A percentile compares a stretch with the other conserved stretches of the same genome.
These are phyloP conservation scores for Heterodera schachtii DNA, from an alignment of 1,140 invertebrate species.

Conservation along the genomic window DNA sequence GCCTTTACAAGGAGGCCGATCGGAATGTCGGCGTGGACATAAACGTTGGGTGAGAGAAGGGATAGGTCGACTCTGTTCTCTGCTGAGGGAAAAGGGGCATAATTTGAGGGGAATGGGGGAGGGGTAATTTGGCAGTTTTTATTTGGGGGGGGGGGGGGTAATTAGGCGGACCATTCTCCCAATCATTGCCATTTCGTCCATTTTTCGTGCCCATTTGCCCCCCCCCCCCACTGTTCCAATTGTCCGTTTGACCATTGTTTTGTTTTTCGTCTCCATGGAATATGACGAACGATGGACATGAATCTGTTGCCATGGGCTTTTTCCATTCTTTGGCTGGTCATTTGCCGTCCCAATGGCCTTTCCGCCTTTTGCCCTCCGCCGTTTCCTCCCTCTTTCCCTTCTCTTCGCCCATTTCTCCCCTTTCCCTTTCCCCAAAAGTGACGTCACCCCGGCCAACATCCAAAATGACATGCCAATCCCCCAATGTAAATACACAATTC, in stretches of 20 bases:
- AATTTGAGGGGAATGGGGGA: not conserved
- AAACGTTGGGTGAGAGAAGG: conserved; percentile 56
- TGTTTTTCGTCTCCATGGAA: not conserved
- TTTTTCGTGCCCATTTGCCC: no score
- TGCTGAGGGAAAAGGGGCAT: not conserved
- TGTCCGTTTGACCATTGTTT: no score
- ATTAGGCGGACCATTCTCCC: no score
- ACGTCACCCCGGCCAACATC: conserved; percentile 51
- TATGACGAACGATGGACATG: no score
- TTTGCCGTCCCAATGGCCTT: not conserved
- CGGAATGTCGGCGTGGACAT: conserved; percentile 52
- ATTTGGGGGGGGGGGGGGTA: not conserved
- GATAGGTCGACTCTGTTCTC: no score
- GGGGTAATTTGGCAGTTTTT: conserved; percentile 6
- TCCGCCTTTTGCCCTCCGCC: not conserved
- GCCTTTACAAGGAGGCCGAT: conserved; percentile 58
- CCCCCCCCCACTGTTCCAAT: no score
- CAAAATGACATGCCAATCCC: conserved; percentile 60
- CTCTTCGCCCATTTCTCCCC: not conserved
- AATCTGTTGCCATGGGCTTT: no score
- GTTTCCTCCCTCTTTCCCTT: not conserved
- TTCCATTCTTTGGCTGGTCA: not conserved
- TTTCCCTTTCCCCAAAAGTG: conserved; percentile 11
- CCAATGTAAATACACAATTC: conserved; percentile 60
- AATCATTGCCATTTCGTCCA: no score